Conservation (phyloP, 23 tunicate genomes). For the Styela clava region DNA sequence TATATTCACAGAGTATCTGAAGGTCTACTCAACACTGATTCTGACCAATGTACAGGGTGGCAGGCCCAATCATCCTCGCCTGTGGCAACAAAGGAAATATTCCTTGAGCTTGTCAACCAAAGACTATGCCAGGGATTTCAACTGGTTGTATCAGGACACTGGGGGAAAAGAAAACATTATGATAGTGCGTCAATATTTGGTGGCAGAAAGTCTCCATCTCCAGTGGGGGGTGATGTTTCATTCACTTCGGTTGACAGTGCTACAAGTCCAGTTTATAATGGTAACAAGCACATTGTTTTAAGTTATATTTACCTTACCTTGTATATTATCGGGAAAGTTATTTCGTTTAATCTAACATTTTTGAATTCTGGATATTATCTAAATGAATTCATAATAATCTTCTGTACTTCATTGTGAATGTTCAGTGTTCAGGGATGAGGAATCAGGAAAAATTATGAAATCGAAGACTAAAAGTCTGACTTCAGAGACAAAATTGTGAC, state of each 20-base stretch:
- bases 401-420: too few relatives aligned
- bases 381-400: too few relatives aligned
- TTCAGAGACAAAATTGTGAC: too few relatives aligned
- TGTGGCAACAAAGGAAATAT: slow-evolving; percentile 51
- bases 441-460: too few relatives aligned
- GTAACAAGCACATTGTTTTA: too few relatives aligned
- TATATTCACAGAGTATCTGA: not conserved
- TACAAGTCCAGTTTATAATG: slow-evolving; percentile 24
- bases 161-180: slow-evolving; percentile 34
- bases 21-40: not conserved
- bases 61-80: not conserved
- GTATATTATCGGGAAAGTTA: too few relatives aligned
- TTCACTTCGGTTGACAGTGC: slow-evolving; percentile 15
- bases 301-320: too few relatives aligned
- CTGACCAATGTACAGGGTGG: slow-evolving; percentile 4
- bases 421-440: too few relatives aligned
- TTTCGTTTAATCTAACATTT: too few relatives aligned
- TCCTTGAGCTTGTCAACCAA: slow-evolving; percentile 84
- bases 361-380: too few relatives aligned
- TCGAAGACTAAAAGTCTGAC: too few relatives aligned
- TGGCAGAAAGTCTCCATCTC: slow-evolving; percentile 11
- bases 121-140: slow-evolving; percentile 89
- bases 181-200: slow-evolving; percentile 24
- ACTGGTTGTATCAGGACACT: slow-evolving; percentile 45
- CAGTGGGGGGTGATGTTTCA: not conserved